A percentile compares a stretch with the other conserved stretches of the same genome.
Conservation (phyloP, 1,140 invertebrate genomes). For the Bombus soroeensis region DNA sequence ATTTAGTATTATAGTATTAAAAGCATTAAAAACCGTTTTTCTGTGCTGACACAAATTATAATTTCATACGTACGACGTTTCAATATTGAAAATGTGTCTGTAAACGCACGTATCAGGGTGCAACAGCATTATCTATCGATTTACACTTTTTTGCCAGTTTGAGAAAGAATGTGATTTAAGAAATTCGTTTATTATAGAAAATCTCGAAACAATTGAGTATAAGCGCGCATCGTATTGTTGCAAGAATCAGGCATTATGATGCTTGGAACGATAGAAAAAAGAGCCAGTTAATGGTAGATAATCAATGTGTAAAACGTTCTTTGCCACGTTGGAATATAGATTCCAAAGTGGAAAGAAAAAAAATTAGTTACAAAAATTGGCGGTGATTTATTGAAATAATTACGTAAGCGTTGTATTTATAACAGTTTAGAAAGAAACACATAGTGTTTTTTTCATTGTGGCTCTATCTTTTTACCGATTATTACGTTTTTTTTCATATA, state of each 20-base stretch:
- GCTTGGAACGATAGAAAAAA: constrained; percentile 36
- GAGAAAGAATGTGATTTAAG: constrained; percentile 26
- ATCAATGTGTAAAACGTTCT: constrained; percentile 27
- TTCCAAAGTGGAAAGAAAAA: constrained; percentile 19
- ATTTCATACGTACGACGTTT: constrained; percentile 53
- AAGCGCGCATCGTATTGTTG: constrained; percentile 34
- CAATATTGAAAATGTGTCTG: constrained; percentile 39
- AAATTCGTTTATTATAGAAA: constrained; percentile 31
- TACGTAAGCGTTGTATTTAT: constrained; percentile 45
- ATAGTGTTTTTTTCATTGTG: constrained; percentile 29
- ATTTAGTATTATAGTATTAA: constrained; percentile 61
- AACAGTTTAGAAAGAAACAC: constrained; percentile 32
- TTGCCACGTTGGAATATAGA: constrained; percentile 7
- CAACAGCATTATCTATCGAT: constrained; percentile 30
- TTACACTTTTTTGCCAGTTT: constrained; percentile 46
- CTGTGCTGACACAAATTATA: constrained; percentile 34
- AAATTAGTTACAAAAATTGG: constrained; percentile 46
- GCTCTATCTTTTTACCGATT: constrained; percentile 48
- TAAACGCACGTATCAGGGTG: constrained; percentile 1
- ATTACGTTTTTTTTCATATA: constrained; percentile 24
- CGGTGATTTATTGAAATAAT: constrained; percentile 40
- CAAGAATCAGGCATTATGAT: constrained; percentile 31
- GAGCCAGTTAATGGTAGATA: constrained; percentile 7
- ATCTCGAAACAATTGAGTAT: constrained; percentile 20
- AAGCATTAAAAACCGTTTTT: constrained; percentile 66